phyloP scores from a whole-genome alignment of 2,888 invertebrate species.

The Pachymerium ferrugineum region DNA sequence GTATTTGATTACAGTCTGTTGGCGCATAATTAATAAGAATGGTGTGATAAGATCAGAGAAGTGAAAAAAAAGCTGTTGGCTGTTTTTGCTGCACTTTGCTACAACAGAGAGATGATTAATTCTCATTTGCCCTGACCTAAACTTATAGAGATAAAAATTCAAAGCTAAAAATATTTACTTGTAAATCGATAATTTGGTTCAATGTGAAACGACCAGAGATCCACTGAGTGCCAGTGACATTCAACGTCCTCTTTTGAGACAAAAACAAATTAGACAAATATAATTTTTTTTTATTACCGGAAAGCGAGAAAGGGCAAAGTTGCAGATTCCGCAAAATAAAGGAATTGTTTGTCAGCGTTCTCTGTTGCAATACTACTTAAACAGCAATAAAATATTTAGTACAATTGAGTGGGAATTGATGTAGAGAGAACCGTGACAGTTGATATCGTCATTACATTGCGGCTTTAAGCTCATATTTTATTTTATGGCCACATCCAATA shows the following conservation, averaged over 20 bases:
- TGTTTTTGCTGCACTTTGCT: no score
- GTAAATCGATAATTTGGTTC: constrained; percentile 4
- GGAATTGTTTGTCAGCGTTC: background rate
- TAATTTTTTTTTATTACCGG: background rate
- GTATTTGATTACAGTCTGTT: background rate
- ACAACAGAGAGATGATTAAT: no score
- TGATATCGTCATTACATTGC: background rate
- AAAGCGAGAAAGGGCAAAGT: background rate
- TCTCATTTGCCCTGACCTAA: background rate
- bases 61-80: no score
- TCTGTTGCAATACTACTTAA: background rate
- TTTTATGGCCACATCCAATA: background rate
- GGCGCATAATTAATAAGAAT: background rate
- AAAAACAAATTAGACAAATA: background rate
- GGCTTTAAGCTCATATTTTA: background rate
- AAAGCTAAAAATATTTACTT: background rate
- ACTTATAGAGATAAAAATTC: background rate
- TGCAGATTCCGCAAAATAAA: background rate
- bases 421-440: constrained; percentile 1
- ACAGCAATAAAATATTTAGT: constrained; percentile 1
- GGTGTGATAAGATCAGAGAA: background rate
- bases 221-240: background rate
- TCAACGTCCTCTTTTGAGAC: background rate
- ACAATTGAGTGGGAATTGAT: background rate
- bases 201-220: background rate